Base-by-base conservation (phyloP, 1,140 invertebrate species). In the Uloborus diversus region DNA sequence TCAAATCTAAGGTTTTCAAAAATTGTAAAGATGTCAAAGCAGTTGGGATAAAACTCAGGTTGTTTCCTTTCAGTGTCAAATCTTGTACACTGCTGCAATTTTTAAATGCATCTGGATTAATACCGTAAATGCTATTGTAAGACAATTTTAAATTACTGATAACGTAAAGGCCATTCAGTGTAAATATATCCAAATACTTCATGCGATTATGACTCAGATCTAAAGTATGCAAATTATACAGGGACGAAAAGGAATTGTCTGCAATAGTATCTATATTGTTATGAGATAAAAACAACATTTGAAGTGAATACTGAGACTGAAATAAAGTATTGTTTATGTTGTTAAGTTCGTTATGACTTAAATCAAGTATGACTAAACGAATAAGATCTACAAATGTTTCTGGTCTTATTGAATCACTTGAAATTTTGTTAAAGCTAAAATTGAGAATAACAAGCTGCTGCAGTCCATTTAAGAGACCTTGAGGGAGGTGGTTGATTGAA, bases 341-440 rank as follows among this genome's bases (percentile, higher is more conserved):
- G 7, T 90, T 90, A 70, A 97, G 90, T 82, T 91, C 90, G 86
- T 97, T 97, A 84, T 94, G 90, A 0, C 94, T 94, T 27, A 97
- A 86, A 86, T 96, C 94, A 23, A 97, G 87, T 9, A 96, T 87
- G 0, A 96, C 93, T 71, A 97, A 89, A 28, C 94, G 91, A 82
- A 95, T 95, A 7, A 96, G 89, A 7, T 95, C 95, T 14, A 91
- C 90, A 83, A 97, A 96, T 23, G 94, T 94, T 57, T 91, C 91
- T 5, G 90, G 89, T 84, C 93, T 92, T 76, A 95, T 91, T 84
- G 92, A 94, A 83, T 91, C 92, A 85, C 92, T 94, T 62, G 92
- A 92, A 57, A 98, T 88, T 83, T 92, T 91, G 87, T 98, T 98
- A 73, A 92, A 91, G 1, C 93, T 93, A 64, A 97, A 88, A 86